Evolutionary conservation across 2,888 invertebrate genomes (phyloP).

Genomic region (Magallana nippona): DNA sequence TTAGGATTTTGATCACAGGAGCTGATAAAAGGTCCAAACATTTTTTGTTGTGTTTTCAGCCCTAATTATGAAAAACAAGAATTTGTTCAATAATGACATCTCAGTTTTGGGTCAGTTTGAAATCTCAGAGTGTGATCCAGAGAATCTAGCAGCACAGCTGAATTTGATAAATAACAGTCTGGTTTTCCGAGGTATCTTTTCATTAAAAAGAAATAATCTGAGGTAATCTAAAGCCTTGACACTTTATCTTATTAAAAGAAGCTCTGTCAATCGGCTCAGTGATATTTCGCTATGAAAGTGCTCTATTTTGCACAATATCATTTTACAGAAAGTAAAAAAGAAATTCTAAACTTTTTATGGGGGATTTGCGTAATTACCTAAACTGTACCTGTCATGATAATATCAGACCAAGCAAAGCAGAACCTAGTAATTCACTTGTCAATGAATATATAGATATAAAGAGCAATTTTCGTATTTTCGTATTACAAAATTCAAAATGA

Average conservation of each 20-base stretch:
- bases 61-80: conserved; percentile 24
- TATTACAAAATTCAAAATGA: neutral
- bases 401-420: conserved; percentile 10
- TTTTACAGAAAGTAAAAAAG: conserved; percentile 20
- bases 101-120: conserved; percentile 23
- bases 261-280: neutral
- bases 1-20: conserved; percentile 21
- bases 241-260: conserved; percentile 23
- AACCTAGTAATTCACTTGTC: conserved; percentile 4
- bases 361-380: conserved; percentile 1
- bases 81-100: conserved; percentile 24
- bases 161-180: conserved; percentile 22
- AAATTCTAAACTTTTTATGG: neutral
- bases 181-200: conserved; percentile 25
- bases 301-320: conserved; percentile 11
- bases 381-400: conserved; percentile 11
- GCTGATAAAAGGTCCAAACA: neutral
- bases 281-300: neutral
- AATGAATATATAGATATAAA: neutral
- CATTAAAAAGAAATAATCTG: conserved; percentile 31
- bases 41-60: conserved; percentile 24
- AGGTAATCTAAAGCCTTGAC: conserved; percentile 21
- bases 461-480: neutral
- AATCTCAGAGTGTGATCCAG: neutral
- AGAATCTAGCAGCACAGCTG: conserved; percentile 22